Conservation (phyloP, 2,113 vertebrate genomes). For the Rutilus rutilus region DNA sequence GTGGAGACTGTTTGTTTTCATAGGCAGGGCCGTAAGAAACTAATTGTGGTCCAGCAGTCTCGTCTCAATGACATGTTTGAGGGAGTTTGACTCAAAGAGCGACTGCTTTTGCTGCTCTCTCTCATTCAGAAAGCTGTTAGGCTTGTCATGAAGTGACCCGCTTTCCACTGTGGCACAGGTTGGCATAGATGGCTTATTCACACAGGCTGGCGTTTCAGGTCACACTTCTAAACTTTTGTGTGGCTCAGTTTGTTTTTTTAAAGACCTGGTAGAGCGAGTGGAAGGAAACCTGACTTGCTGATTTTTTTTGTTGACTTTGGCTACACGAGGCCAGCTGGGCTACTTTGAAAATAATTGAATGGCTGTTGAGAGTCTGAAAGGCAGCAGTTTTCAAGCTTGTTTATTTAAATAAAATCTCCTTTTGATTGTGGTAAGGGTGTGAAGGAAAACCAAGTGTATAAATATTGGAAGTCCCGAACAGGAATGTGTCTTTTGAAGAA, state of each 20-base stretch:
- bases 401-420: constrained; percentile 57
- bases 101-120: neutral
- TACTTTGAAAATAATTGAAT: constrained; percentile 49
- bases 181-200: constrained; percentile 47
- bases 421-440: constrained; percentile 39
- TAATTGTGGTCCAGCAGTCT: neutral
- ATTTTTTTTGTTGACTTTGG: constrained; percentile 63
- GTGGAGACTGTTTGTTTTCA: constrained; percentile 6
- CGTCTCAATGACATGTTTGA: neutral
- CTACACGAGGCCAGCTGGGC: constrained; percentile 42
- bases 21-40: neutral
- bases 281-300: constrained; percentile 38
- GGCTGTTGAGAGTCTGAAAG: constrained; percentile 41
- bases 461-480: constrained; percentile 38
- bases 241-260: constrained; percentile 43
- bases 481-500: constrained; percentile 29
- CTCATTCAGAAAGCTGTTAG: constrained; percentile 24
- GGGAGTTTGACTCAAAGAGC: neutral
- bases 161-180: constrained; percentile 38
- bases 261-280: neutral
- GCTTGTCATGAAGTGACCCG: constrained; percentile 37
- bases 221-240: neutral
- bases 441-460: constrained; percentile 45
- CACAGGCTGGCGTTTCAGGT: constrained; percentile 22
- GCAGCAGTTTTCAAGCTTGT: constrained; percentile 58